A percentile compares a stretch with the other conserved stretches of the same genome.
Evolutionary conservation across 2,888 invertebrate species (phyloP).

Genomic region (Papilio elwesi): DNA sequence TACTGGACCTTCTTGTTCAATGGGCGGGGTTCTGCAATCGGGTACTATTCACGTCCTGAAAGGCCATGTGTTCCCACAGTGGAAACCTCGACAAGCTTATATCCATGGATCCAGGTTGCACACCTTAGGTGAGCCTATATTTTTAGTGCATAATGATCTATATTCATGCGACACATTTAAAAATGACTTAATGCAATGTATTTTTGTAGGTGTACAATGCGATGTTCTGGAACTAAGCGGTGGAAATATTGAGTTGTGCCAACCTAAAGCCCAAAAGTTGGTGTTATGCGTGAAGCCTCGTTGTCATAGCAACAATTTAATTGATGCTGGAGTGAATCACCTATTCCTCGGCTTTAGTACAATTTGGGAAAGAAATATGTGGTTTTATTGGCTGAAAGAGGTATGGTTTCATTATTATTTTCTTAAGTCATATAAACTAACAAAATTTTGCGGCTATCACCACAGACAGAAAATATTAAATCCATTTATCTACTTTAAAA

Average conservation of each 20-base stretch:
- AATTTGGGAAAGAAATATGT: slow-evolving; percentile 87
- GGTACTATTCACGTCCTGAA: slow-evolving; percentile 85
- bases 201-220: slow-evolving; percentile 67
- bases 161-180: background rate
- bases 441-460: too few relatives aligned
- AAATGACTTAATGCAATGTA: background rate
- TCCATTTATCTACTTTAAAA: too few relatives aligned
- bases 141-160: background rate
- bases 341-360: slow-evolving; percentile 87
- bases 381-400: slow-evolving; percentile 87
- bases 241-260: slow-evolving; percentile 73
- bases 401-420: slow-evolving; percentile 63
- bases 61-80: slow-evolving; percentile 88
- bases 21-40: slow-evolving; percentile 72
- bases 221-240: slow-evolving; percentile 76
- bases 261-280: slow-evolving; percentile 74
- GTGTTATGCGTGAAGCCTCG: slow-evolving; percentile 77
- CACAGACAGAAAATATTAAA: too few relatives aligned
- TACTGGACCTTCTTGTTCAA: slow-evolving; percentile 82
- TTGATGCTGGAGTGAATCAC: slow-evolving; percentile 74
- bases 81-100: slow-evolving; percentile 85
- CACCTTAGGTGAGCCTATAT: slow-evolving; percentile 74
- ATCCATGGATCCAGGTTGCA: slow-evolving; percentile 85
- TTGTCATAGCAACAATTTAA: slow-evolving; percentile 65
- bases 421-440: background rate